A percentile compares a stretch with the other conserved stretches of the same genome.
Conservation (phyloP, 2,113 vertebrate genomes). For the Panthera leo region DNA sequence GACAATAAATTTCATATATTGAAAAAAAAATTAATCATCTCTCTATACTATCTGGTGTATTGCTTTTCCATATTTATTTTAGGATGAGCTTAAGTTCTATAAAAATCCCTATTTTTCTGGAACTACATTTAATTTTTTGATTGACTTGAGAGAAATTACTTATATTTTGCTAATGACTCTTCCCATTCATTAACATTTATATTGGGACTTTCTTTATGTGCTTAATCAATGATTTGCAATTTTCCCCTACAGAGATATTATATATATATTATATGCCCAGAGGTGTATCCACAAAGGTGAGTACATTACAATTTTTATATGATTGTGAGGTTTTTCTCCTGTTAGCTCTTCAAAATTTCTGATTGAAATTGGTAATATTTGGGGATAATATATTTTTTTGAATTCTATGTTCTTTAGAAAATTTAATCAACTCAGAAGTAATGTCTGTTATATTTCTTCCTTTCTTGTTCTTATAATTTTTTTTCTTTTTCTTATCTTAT, state of each 20-base stretch:
- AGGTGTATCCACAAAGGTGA: no score
- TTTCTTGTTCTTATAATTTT: background rate
- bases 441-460: background rate
- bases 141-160: background rate
- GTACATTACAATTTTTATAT: background rate
- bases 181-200: background rate
- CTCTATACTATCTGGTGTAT: background rate
- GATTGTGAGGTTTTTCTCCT: background rate
- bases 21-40: background rate
- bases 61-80: background rate
- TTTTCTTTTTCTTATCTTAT: background rate
- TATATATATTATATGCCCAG: background rate
- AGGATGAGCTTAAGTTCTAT: background rate
- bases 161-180: background rate
- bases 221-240: background rate
- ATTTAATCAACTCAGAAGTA: background rate
- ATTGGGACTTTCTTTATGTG: no score
- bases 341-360: background rate
- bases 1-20: no score
- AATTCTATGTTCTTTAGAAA: background rate
- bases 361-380: background rate
- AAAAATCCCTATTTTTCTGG: background rate
- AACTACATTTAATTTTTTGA: background rate
- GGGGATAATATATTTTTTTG: background rate
- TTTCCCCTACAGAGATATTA: background rate